These are phyloP conservation scores for Oreochromis niloticus DNA, from an alignment of 2,113 vertebrate species.

Conservation along the genomic window DNA sequence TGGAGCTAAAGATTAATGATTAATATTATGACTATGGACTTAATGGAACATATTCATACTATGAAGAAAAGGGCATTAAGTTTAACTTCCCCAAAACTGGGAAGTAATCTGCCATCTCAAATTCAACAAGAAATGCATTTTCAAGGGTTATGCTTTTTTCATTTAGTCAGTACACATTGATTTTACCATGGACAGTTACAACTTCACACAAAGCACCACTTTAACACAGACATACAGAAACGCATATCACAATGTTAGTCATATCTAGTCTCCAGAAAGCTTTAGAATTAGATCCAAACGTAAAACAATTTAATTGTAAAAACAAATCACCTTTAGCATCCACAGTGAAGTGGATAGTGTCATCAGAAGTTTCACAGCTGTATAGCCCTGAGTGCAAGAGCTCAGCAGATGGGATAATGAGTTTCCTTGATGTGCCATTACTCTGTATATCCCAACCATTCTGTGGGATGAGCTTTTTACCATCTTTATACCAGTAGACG, in stretches of 20 bases:
- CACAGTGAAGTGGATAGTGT: slow-evolving; percentile 69
- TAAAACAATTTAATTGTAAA: slow-evolving; percentile 15
- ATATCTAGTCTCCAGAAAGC: slow-evolving; percentile 35
- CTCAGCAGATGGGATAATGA: slow-evolving; percentile 65
- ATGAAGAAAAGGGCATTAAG: slow-evolving; percentile 22
- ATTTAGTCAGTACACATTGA: slow-evolving; percentile 13
- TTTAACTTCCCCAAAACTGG: slow-evolving; percentile 16
- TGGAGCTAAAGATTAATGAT: slow-evolving; percentile 69
- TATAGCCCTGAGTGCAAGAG: slow-evolving; percentile 68
- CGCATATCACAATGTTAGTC: slow-evolving; percentile 41
- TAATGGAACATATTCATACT: slow-evolving; percentile 37
- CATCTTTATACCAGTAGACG: slow-evolving; percentile 70
- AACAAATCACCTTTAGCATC: slow-evolving; percentile 73
- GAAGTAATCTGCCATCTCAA: slow-evolving; percentile 36
- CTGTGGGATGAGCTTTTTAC: slow-evolving; percentile 43
- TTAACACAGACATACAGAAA: slow-evolving; percentile 20
- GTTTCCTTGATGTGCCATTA: slow-evolving; percentile 50
- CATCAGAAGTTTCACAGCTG: slow-evolving; percentile 68
- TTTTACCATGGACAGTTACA: neutral
- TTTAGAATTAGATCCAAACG: slow-evolving; percentile 31
- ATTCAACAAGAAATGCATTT: slow-evolving; percentile 30
- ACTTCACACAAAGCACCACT: slow-evolving; percentile 17
- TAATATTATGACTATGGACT: slow-evolving; percentile 57
- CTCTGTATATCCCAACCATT: slow-evolving; percentile 61
- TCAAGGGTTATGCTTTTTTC: neutral